These are phyloP conservation scores for Pipa parva DNA, from an alignment of 2,113 vertebrate genomes.

Conservation along the genomic window DNA sequence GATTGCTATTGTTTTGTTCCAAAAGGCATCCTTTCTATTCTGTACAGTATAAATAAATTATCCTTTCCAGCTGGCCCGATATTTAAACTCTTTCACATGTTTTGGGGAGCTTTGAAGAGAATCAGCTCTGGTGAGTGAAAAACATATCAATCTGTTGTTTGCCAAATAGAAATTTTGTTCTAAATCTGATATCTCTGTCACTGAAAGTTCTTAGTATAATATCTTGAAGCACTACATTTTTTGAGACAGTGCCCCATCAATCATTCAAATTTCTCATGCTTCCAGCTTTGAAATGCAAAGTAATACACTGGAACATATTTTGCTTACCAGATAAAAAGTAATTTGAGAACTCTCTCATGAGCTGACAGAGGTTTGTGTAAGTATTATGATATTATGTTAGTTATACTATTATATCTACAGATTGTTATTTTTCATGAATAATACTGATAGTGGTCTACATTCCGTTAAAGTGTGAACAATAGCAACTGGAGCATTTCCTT, in stretches of 20 bases:
- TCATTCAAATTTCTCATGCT: neutral
- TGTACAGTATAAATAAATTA: slow-evolving; percentile 30
- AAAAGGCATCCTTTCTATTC: slow-evolving; percentile 11
- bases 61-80: slow-evolving; percentile 17
- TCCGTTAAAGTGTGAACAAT: too few relatives aligned
- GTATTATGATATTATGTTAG: neutral
- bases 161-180: slow-evolving; percentile 28
- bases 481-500: too few relatives aligned
- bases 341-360: neutral
- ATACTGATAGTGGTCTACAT: neutral
- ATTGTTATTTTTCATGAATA: neutral
- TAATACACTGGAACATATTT: slow-evolving; percentile 5
- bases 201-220: neutral
- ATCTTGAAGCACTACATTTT: slow-evolving; percentile 6
- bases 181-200: slow-evolving; percentile 6
- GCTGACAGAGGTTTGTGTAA: neutral
- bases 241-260: neutral
- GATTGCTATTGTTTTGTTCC: neutral
- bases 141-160: slow-evolving; percentile 16
- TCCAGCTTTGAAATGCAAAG: slow-evolving; percentile 2
- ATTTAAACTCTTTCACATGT: slow-evolving; percentile 25
- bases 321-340: slow-evolving; percentile 7
- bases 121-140: slow-evolving; percentile 20
- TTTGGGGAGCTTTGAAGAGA: slow-evolving; percentile 10
- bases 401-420: neutral